Conservation (phyloP, 2,797 vertebrate species). For the Meriones psammophilus region DNA sequence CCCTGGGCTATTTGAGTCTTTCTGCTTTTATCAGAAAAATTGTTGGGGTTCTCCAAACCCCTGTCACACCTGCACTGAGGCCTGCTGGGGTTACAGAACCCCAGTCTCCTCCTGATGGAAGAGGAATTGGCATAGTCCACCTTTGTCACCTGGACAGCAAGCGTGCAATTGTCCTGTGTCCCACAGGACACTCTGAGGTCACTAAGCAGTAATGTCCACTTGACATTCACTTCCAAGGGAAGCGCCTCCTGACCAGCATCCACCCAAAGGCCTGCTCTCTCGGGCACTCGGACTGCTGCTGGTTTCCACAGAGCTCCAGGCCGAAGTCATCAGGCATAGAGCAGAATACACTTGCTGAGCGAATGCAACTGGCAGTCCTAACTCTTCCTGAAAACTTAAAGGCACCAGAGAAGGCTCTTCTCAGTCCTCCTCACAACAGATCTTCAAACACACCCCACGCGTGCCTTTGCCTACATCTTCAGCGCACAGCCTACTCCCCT, state of each 20-base stretch:
- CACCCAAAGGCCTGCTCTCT: not conserved
- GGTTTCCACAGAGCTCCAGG: accelerated
- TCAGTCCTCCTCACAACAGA: constrained; percentile 21
- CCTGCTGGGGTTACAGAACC: not conserved
- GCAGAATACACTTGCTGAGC: not conserved
- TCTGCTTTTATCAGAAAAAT: not conserved
- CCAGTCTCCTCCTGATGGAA: not conserved
- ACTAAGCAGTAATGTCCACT: not conserved
- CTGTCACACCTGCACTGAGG: accelerated
- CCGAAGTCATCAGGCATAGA: not conserved
- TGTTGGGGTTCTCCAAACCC: not conserved
- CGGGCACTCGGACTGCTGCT: not conserved
- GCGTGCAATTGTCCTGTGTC: accelerated
- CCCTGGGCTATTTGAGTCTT: not conserved
- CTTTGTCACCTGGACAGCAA: not conserved
- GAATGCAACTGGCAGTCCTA: not conserved
- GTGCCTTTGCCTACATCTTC: not conserved
- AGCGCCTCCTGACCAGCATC: not conserved
- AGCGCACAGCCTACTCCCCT: constrained; percentile 11
- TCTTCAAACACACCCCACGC: not conserved
- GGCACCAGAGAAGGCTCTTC: constrained; percentile 45
- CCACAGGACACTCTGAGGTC: not conserved
- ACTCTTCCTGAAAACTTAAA: not conserved
- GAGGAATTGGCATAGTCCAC: accelerated
- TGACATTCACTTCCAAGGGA: not conserved